Conservation (phyloP, 2,113 vertebrate species). For the Mystacornis crossleyi region DNA sequence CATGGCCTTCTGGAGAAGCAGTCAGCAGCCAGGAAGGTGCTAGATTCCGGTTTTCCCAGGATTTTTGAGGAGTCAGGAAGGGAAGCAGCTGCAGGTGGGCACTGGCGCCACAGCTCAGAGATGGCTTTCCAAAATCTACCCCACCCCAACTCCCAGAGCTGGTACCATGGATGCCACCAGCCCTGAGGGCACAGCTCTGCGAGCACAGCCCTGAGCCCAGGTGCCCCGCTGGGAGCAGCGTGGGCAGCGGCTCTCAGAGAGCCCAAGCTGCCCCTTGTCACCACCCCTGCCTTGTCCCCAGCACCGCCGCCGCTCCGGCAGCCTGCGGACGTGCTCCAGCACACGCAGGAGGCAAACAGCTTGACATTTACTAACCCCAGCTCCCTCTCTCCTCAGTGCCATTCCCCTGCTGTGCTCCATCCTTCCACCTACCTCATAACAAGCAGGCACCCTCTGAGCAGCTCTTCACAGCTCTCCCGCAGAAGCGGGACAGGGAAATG, state of each 20-base stretch:
- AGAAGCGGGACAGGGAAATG: not conserved
- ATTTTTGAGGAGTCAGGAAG: not conserved
- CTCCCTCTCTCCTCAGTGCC: not conserved
- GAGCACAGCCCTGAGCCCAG: not conserved
- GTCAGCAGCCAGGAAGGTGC: not conserved
- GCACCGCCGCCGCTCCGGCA: fast-evolving
- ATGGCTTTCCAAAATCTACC: not conserved
- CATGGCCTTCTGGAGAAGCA: not conserved
- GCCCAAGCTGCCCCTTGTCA: not conserved
- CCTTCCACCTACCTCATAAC: not conserved
- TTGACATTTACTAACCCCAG: slow-evolving; percentile 5
- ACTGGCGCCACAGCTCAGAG: not conserved
- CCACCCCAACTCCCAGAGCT: fast-evolving
- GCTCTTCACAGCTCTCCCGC: not conserved
- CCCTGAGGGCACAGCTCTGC: not conserved
- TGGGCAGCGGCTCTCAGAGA: fast-evolving
- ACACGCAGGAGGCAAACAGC: not conserved
- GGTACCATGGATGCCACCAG: fast-evolving
- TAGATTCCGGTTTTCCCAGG: not conserved
- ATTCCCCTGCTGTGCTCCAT: not conserved
- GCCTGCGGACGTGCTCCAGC: not conserved
- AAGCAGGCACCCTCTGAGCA: not conserved
- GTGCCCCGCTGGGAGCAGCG: fast-evolving
- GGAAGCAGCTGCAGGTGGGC: not conserved
- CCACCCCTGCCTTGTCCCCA: not conserved